phyloP scores from a whole-genome alignment of 2,888 invertebrate species.

The Omphaloscelis lunosa region DNA sequence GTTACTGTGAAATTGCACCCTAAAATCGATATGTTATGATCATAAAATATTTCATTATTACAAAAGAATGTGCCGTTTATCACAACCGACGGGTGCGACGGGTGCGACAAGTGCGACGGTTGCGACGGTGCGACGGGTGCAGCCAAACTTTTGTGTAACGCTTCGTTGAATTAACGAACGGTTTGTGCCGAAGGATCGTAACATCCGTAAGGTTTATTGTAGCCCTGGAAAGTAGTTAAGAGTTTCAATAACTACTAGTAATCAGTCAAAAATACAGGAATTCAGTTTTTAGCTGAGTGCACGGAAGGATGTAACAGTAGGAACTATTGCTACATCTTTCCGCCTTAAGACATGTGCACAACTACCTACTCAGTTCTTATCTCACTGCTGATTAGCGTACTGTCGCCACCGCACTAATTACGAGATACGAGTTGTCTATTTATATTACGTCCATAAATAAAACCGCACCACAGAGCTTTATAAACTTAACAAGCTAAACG shows the following conservation, averaged over 20 bases:
- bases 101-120: neutral
- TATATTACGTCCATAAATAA: neutral
- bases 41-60: conserved; percentile 42
- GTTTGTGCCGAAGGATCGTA: neutral
- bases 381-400: neutral
- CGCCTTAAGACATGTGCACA: neutral
- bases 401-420: too few relatives aligned
- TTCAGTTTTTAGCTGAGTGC: neutral
- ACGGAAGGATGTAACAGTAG: neutral
- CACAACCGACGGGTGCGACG: neutral
- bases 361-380: neutral
- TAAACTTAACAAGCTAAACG: neutral
- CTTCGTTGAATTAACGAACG: neutral
- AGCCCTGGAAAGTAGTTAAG: neutral
- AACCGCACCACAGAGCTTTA: neutral
- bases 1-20: neutral
- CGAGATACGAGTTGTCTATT: too few relatives aligned
- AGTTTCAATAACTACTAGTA: neutral
- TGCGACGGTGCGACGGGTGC: neutral
- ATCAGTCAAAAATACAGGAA: neutral
- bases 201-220: neutral
- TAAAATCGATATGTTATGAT: conserved; percentile 18
- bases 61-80: conserved; percentile 20
- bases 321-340: neutral
- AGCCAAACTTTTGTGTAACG: conserved; percentile 24